Base-by-base conservation (phyloP, 37 sponge, comb jelly and placozoan species). In the Geodia barretti region DNA sequence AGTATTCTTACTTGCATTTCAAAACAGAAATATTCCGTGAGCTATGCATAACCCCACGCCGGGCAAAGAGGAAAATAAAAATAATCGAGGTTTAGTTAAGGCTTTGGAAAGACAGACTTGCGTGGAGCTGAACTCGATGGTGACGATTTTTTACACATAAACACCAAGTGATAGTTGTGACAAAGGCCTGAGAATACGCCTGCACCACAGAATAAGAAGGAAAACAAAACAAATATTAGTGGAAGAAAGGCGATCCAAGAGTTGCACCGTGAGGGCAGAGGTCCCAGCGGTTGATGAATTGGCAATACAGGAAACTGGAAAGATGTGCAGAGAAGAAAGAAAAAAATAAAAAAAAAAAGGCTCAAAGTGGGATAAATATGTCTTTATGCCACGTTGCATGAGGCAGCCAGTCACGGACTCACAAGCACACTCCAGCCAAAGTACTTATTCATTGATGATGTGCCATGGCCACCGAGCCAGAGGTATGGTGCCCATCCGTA, bases 301-400 rank as follows among this genome's bases (percentile, higher is more conserved):
- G 20, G 1, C 26, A 65, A 1, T 86, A 75, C 32, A 35, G 43
- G n/a, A 36, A 66, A 29, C 0, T 54, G 35, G 34, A 80, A 36
- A 4, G 1, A 1, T 33, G 28, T 29, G 75, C 80, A 9, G 80
- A 79, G 32, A 26, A 25, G 17, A 41, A 36, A 14, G 64, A 3
- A 39, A 39, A 40, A 66, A 79, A 24, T n/a, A 74, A 78, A 38
- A 23, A 19, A 8, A 42, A 29, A 8, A 39, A 60, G 21, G 35
- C 74, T 19, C 39, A 76, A 38, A 39, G 43, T 76, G 61, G 43
- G 33, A 68, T 75, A 64, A 68, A 84, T 39, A 67, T 89, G 29
- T 62, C 84, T 24, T 68, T 89, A n/a, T 89, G 90, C 34, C n/a
- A 87, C 87, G 33, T 87, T 80, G 62, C 79, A 80, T 64, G 87